Evolutionary conservation across 2,888 invertebrate genomes (phyloP).

Genomic region (Nymphalis polychloros): DNA sequence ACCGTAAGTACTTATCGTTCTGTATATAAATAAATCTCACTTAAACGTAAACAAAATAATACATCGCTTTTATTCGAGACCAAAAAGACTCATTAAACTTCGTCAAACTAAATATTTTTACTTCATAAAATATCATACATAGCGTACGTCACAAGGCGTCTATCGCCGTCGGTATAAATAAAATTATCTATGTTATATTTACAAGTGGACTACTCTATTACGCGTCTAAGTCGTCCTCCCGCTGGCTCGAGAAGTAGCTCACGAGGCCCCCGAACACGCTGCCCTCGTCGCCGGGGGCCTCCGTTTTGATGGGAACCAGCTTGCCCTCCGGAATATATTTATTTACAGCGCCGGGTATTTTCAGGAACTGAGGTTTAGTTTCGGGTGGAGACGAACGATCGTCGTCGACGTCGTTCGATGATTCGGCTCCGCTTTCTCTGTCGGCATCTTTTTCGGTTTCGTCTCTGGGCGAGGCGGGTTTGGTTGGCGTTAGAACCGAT

Average conservation of each 20-base stretch:
- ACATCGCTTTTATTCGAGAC: constrained; percentile 76
- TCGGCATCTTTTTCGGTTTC: constrained; percentile 24
- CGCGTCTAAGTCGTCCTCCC: constrained; percentile 91
- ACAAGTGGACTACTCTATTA: constrained; percentile 54
- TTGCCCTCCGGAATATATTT: constrained; percentile 16
- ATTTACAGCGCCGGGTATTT: constrained; percentile 38
- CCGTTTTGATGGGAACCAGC: constrained; percentile 23
- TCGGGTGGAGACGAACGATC: constrained; percentile 39
- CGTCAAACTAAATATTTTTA: constrained; percentile 54
- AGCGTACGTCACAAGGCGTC: constrained; percentile 45
- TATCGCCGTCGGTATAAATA: constrained; percentile 54
- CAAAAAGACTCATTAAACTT: constrained; percentile 69
- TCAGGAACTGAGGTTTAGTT: constrained; percentile 40
- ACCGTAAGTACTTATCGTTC: constrained; percentile 77
- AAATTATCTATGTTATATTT: constrained; percentile 61
- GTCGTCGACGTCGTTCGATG: constrained; percentile 12
- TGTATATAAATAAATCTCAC: constrained; percentile 80
- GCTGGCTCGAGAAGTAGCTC: constrained; percentile 95
- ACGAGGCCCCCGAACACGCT: constrained; percentile 95
- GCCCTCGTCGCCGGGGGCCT: constrained; percentile 71
- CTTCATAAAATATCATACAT: constrained; percentile 64
- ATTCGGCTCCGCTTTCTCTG: constrained; percentile 16
- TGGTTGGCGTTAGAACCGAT: constrained; percentile 9
- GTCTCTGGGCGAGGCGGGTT: constrained; percentile 2
- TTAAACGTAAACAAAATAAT: constrained; percentile 78